Base-by-base conservation (phyloP, 2,888 invertebrate species). In the Leptinotarsa juncta region DNA sequence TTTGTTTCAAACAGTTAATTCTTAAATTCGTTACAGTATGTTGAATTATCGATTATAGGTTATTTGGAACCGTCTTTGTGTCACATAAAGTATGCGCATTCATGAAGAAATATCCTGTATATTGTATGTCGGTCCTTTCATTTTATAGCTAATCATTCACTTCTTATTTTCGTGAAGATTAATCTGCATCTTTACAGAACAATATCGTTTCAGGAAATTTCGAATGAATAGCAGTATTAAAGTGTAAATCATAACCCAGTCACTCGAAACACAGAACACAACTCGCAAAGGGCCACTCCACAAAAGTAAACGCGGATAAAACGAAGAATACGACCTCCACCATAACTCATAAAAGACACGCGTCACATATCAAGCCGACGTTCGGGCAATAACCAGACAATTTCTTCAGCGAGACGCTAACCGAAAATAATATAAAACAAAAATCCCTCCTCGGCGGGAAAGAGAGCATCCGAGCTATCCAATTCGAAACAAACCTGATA, bases 401-500 rank as follows among this genome's bases (percentile, higher is more conserved):
- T 55, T 53, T 60, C 69, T 57, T 57, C 57, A 42, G 53, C 57
- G 49, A 69, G 23, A 55, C 57, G 69, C 62, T 42, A 62, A 53
- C 57, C 69, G 69, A 69, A 69, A 69, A 71, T 67, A 65, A 55
- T 55, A 65, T 67, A 12, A 71, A 67, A 65, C 49, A 71, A 65
- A 67, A 73, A 57, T 60, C 50, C 55, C 49, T 48, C 55, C 53
- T 67, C 53, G 18, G 16, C 62, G 53, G 66, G 70, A 75, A 70
- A 70, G 73, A 74, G 72, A 71, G 73, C 74, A 77, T 70, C 75
- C 77, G 79, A 67, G 79, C 78, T 74, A 77, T 81, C 83, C 81
- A 83, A 84, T 83, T 84, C 82, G 80, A 82, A 83, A 82, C 82
- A 83, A 82, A 83, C 82, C 83, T 81, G 83, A 85, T 84, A 83